These are phyloP conservation scores for Myocastor coypus DNA, from an alignment of 2,113 vertebrate species.

Conservation along the genomic window DNA sequence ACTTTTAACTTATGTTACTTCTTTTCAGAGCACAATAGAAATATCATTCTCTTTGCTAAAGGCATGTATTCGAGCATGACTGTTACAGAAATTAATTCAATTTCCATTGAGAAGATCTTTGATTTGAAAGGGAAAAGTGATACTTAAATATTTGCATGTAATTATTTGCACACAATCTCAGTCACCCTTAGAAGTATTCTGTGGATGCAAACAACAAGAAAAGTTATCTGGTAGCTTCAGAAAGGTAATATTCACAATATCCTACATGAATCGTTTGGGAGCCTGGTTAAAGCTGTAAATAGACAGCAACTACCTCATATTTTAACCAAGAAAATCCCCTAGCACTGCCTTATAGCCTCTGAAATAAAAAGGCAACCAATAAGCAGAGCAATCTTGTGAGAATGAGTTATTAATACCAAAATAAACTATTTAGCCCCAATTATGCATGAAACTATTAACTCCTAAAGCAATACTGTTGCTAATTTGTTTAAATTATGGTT, in stretches of 20 bases:
- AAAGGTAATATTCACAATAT: constrained; percentile 36
- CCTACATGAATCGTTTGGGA: constrained; percentile 68
- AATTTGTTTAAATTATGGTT: constrained; percentile 46
- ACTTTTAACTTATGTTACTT: background rate
- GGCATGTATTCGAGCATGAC: constrained; percentile 47
- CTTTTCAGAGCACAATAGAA: constrained; percentile 22
- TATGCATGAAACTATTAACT: background rate
- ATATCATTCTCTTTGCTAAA: constrained; percentile 53
- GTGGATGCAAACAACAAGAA: background rate
- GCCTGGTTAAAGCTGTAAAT: constrained; percentile 63
- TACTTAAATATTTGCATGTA: constrained; percentile 70
- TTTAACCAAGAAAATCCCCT: constrained; percentile 74
- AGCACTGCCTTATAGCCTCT: background rate
- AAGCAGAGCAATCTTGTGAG: constrained; percentile 53
- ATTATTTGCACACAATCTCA: constrained; percentile 64
- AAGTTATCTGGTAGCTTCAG: constrained; percentile 1
- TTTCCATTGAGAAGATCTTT: constrained; percentile 45
- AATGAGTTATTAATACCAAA: constrained; percentile 57
- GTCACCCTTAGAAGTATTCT: constrained; percentile 53
- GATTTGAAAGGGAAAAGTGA: constrained; percentile 48
- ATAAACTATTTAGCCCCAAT: constrained; percentile 55
- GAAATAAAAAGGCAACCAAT: constrained; percentile 63
- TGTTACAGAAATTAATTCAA: background rate
- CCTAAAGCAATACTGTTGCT: background rate
- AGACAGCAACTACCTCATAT: constrained; percentile 62